phyloP scores from a whole-genome alignment of 2,113 vertebrate genomes.

The Dermatemys mawii region DNA sequence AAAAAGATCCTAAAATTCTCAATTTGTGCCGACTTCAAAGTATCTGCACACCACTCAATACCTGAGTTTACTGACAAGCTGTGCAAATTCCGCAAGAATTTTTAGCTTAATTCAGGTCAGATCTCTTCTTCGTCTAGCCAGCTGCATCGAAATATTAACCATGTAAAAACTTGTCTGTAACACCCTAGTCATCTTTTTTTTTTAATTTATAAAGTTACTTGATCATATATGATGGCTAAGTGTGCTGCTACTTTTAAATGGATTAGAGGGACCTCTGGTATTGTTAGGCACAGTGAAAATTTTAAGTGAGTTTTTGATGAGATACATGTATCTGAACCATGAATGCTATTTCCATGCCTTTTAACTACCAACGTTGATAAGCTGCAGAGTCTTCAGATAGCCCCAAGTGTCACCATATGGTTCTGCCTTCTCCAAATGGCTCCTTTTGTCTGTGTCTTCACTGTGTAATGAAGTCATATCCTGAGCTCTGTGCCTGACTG shows the following conservation, averaged over 20 bases:
- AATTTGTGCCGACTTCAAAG: background rate
- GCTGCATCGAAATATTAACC: background rate
- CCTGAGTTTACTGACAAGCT: slow-evolving; percentile 9
- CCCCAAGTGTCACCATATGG: background rate
- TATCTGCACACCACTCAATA: background rate
- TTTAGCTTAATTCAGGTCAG: background rate
- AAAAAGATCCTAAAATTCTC: slow-evolving; percentile 10
- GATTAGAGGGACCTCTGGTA: background rate
- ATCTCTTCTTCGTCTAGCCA: background rate
- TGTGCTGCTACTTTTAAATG: background rate
- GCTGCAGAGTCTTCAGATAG: background rate
- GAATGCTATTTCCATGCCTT: background rate
- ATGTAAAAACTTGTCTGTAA: background rate
- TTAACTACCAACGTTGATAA: background rate
- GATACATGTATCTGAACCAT: background rate
- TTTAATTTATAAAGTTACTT: background rate
- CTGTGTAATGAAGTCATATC: background rate
- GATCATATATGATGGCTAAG: background rate
- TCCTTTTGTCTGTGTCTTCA: background rate
- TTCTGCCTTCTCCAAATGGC: background rate
- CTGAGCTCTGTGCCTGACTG: background rate
- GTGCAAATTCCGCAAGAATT: background rate
- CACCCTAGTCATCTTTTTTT: background rate
- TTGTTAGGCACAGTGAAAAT: no score
- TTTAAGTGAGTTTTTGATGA: background rate